Conservation (phyloP, 2,888 invertebrate species). For the Xestia xanthographa region DNA sequence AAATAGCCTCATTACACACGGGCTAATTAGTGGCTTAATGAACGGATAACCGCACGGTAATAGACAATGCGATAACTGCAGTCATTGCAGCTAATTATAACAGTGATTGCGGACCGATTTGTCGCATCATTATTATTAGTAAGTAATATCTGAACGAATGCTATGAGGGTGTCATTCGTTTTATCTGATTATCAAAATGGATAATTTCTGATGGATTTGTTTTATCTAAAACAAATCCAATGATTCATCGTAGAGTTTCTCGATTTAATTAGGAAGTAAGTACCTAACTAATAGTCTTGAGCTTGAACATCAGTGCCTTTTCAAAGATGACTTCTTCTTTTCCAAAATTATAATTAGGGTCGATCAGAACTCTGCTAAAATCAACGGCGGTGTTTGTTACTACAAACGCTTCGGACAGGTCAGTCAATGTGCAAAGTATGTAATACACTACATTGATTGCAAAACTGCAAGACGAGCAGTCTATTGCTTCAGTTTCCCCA, state of each 20-base stretch:
- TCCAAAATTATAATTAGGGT: neutral
- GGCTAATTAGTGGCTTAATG: slow-evolving; percentile 26
- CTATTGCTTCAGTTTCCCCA: slow-evolving; percentile 12
- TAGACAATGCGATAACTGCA: slow-evolving; percentile 33
- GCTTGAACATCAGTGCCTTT: neutral
- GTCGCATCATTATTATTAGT: neutral
- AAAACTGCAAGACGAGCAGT: slow-evolving; percentile 22
- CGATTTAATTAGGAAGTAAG: neutral
- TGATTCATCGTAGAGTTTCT: neutral
- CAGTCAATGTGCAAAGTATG: neutral
- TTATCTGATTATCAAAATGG: slow-evolving; percentile 18
- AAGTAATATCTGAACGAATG: neutral
- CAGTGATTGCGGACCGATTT: slow-evolving; percentile 19
- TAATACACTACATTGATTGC: neutral
- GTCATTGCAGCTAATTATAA: slow-evolving; percentile 18
- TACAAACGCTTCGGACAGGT: too few species aligned
- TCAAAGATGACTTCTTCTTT: neutral
- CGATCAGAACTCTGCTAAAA: too few species aligned
- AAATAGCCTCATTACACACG: slow-evolving; percentile 30
- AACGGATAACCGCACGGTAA: slow-evolving; percentile 29
- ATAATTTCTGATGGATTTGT: slow-evolving; percentile 2
- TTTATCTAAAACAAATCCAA: too few species aligned
- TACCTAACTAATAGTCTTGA: too few species aligned
- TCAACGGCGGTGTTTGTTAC: neutral
- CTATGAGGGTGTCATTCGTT: slow-evolving; percentile 6